Evolutionary conservation across 2,113 vertebrate species (phyloP).

Genomic region (Chinchilla lanigera): DNA sequence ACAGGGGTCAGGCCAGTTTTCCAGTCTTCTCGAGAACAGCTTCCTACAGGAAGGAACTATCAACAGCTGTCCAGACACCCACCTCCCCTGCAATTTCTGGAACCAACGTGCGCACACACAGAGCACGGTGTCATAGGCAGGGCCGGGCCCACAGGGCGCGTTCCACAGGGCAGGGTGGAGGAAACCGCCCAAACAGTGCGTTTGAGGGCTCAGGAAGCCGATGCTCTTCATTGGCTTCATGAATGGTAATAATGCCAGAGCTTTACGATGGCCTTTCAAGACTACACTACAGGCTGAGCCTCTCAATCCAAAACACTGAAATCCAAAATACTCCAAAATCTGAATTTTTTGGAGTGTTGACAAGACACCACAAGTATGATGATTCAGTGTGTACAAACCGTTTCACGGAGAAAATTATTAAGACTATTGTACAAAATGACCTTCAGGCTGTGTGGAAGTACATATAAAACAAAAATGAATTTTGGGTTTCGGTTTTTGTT

Average conservation of each 20-base stretch:
- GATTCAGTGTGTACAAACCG: neutral
- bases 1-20: neutral
- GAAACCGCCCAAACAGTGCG: too few species aligned
- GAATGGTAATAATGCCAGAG: neutral
- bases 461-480: neutral
- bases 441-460: neutral
- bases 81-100: neutral
- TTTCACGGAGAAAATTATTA: neutral
- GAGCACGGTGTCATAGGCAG: neutral
- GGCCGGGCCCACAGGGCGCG: neutral
- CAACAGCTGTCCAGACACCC: neutral
- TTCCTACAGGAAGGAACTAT: neutral
- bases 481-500: neutral
- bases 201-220: neutral
- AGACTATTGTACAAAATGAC: neutral
- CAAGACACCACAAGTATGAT: neutral
- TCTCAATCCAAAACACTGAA: neutral
- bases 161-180: neutral
- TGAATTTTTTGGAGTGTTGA: neutral
- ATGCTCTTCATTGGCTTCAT: fast-evolving
- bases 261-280: neutral
- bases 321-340: neutral
- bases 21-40: neutral
- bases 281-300: neutral
- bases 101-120: neutral